Evolutionary conservation across 2,113 vertebrate genomes (phyloP).

Genomic region (Dendrocopos noguchii): DNA sequence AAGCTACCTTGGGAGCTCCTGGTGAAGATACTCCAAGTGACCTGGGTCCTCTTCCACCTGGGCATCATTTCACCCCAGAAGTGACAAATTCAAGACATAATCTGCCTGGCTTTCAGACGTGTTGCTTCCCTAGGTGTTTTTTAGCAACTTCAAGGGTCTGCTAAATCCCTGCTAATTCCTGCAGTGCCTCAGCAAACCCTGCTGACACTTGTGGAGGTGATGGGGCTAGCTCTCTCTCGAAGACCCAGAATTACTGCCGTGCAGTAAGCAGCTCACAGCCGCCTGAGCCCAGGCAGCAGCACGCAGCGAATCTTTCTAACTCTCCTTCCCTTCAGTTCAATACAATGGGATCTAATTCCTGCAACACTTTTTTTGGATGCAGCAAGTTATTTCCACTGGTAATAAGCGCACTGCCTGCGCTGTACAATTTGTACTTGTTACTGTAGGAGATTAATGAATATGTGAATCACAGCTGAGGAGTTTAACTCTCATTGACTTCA

Average conservation of each 20-base stretch:
- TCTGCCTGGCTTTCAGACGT: background rate
- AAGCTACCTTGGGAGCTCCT: background rate
- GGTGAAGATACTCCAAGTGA: background rate
- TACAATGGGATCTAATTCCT: constrained; percentile 66
- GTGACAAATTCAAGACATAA: background rate
- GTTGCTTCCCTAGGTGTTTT: background rate
- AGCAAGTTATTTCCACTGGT: constrained; percentile 48
- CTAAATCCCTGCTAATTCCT: background rate
- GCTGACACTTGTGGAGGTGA: background rate
- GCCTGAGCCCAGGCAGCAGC: background rate
- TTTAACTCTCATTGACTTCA: constrained; percentile 67
- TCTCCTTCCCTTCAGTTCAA: constrained; percentile 30
- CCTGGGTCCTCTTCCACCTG: background rate
- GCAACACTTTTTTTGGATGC: constrained; percentile 48
- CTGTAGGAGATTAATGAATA: constrained; percentile 66
- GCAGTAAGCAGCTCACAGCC: background rate
- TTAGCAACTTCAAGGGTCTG: background rate
- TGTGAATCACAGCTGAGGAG: constrained; percentile 69
- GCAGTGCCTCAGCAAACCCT: background rate
- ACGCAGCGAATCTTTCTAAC: background rate
- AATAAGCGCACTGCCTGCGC: constrained; percentile 37
- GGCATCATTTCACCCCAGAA: background rate
- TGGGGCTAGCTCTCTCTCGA: background rate
- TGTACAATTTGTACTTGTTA: constrained; percentile 57
- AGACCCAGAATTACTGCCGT: background rate